phyloP scores from a whole-genome alignment of 2,113 vertebrate species.

The Petaurus breviceps region DNA sequence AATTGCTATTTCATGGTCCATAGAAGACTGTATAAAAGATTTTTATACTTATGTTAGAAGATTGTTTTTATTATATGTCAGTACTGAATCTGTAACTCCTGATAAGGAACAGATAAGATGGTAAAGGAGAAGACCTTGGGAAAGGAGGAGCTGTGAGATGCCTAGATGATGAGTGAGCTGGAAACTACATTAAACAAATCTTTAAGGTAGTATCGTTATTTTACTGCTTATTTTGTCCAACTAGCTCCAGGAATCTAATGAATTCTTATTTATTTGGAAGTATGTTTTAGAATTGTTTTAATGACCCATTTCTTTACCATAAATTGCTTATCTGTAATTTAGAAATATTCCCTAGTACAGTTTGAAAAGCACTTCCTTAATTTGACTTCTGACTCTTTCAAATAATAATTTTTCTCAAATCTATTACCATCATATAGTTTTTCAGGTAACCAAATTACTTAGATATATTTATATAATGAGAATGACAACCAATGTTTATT shows the following conservation, averaged over 20 bases:
- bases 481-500: slow-evolving; percentile 43
- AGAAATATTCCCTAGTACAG: not conserved
- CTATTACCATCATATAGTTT: slow-evolving; percentile 12
- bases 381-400: slow-evolving; percentile 15
- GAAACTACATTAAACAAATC: not conserved
- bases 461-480: slow-evolving; percentile 15
- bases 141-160: not conserved
- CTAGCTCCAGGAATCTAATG: not conserved
- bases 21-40: not conserved
- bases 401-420: not conserved
- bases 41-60: not conserved
- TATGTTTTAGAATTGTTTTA: not conserved
- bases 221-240: not conserved
- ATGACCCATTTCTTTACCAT: not conserved
- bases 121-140: not conserved
- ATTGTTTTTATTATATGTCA: slow-evolving; percentile 1
- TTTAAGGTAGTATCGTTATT: too few species aligned
- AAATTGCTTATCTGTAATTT: not conserved
- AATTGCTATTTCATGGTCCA: not conserved
- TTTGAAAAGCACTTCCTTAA: not conserved
- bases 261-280: not conserved
- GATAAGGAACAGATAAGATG: not conserved
- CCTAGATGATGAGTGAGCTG: not conserved
- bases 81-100: not conserved
- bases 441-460: slow-evolving; percentile 22